Evolutionary conservation across 2,113 vertebrate species (phyloP).

Genomic region (Eptesicus fuscus): DNA sequence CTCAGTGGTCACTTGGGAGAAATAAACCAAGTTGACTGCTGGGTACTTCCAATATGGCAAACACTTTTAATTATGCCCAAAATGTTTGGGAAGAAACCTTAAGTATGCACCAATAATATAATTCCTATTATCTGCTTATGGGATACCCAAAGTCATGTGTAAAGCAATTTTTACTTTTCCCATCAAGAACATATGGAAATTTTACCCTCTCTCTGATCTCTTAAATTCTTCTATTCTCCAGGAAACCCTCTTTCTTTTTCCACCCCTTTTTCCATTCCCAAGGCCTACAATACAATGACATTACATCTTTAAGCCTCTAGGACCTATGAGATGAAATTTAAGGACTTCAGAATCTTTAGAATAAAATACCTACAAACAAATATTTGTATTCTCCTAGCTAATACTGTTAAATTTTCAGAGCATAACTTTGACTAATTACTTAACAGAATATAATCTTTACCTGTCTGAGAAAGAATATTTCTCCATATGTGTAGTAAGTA

Average conservation of each 20-base stretch:
- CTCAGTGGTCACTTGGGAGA: neutral
- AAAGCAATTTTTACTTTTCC: neutral
- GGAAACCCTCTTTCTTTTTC: neutral
- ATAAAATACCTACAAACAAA: neutral
- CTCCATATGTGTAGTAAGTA: neutral
- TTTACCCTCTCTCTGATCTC: neutral
- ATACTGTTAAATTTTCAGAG: neutral
- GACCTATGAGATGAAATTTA: neutral
- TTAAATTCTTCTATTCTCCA: neutral
- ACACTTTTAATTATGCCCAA: neutral
- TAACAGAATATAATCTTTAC: neutral
- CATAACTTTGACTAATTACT: neutral
- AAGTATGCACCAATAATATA: neutral
- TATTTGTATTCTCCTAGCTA: neutral
- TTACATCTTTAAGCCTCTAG: neutral
- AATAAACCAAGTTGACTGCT: neutral
- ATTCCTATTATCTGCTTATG: neutral
- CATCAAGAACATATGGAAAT: neutral
- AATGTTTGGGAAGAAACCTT: neutral
- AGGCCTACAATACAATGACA: neutral
- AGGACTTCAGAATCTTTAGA: neutral
- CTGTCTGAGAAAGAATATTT: neutral
- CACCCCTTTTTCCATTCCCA: neutral
- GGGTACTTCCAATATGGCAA: neutral
- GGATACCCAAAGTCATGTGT: neutral